Percentiles rank a stretch among this genome's conserved stretches.
These are phyloP conservation scores for Zeuzera pyrina DNA, from an alignment of 2,888 invertebrate species.

Conservation along the genomic window DNA sequence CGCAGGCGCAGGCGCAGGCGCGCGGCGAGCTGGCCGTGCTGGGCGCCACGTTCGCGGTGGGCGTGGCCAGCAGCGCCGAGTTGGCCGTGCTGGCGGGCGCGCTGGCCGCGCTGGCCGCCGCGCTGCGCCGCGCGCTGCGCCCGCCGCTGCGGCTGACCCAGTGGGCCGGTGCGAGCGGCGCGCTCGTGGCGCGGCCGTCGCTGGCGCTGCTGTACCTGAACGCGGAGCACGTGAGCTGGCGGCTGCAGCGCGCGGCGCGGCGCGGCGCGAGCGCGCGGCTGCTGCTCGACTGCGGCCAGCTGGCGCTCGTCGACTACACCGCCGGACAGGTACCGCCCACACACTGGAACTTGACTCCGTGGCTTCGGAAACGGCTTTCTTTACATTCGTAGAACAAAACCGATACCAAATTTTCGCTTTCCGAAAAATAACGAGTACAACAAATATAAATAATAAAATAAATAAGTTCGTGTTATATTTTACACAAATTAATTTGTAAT, in stretches of 20 bases:
- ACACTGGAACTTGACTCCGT: not conserved
- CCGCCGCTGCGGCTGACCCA: constrained; percentile 43
- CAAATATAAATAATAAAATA: too few species aligned
- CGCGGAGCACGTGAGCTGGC: constrained; percentile 75
- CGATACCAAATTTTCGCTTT: too few species aligned
- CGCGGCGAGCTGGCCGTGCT: constrained; percentile 78
- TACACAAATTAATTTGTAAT: too few species aligned
- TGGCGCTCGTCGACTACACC: constrained; percentile 79
- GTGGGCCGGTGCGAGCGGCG: constrained; percentile 5
- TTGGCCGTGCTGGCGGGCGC: constrained; percentile 84
- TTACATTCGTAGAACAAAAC: too few species aligned
- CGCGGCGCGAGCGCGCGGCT: constrained; percentile 41
- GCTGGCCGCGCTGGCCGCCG: constrained; percentile 73
- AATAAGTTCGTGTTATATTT: too few species aligned
- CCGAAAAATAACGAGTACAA: too few species aligned
- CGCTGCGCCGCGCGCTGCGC: constrained; percentile 79
- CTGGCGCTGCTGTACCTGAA: constrained; percentile 81
- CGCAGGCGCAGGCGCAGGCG: too few species aligned
- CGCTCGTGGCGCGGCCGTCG: constrained; percentile 67
- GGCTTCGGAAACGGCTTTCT: too few species aligned
- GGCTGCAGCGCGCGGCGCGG: constrained; percentile 63
- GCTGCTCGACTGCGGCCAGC: constrained; percentile 75
- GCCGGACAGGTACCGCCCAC: constrained; percentile 67
- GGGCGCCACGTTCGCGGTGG: constrained; percentile 74
- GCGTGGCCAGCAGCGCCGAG: constrained; percentile 82